These are phyloP conservation scores for Phrynosoma platyrhinos DNA, from an alignment of 2,113 vertebrate species.

Conservation along the genomic window DNA sequence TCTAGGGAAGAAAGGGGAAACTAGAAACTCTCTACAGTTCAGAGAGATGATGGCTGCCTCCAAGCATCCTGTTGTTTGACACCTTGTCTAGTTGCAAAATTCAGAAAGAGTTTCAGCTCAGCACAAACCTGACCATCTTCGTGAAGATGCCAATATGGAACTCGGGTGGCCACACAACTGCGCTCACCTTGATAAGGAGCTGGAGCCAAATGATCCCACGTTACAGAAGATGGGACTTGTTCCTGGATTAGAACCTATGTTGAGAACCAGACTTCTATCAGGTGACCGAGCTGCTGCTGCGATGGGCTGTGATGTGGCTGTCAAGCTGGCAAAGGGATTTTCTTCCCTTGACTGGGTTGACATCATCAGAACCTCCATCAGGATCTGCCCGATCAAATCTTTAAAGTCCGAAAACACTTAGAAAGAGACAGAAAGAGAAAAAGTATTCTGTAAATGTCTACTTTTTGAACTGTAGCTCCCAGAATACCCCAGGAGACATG, in stretches of 20 bases:
- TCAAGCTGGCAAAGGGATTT: slow-evolving; percentile 97
- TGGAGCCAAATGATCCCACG: slow-evolving; percentile 89
- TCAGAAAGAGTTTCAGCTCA: no score
- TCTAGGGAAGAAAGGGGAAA: no score
- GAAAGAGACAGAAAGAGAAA: slow-evolving; percentile 37
- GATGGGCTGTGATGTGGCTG: slow-evolving; percentile 95
- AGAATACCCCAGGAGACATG: no score
- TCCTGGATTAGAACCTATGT: slow-evolving; percentile 87
- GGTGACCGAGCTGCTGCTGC: slow-evolving; percentile 89
- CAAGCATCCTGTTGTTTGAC: no score
- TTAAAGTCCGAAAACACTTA: slow-evolving; percentile 96
- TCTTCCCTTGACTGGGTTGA: slow-evolving; percentile 92
- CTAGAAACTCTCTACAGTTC: no score
- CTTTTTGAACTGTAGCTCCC: neutral
- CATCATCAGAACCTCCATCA: slow-evolving; percentile 99
- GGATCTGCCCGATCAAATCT: slow-evolving; percentile 97
- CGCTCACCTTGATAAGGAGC: slow-evolving; percentile 95
- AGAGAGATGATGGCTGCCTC: no score
- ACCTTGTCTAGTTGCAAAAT: no score
- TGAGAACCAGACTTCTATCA: slow-evolving; percentile 86
- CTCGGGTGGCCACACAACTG: no score
- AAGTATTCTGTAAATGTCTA: neutral
- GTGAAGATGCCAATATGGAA: no score
- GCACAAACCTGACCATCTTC: no score
- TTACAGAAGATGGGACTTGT: slow-evolving; percentile 91